Evolutionary conservation across 1,140 invertebrate species (phyloP), one percentile per base, ranked within the genome.

Genomic region (Drosophila santomea): DNA sequence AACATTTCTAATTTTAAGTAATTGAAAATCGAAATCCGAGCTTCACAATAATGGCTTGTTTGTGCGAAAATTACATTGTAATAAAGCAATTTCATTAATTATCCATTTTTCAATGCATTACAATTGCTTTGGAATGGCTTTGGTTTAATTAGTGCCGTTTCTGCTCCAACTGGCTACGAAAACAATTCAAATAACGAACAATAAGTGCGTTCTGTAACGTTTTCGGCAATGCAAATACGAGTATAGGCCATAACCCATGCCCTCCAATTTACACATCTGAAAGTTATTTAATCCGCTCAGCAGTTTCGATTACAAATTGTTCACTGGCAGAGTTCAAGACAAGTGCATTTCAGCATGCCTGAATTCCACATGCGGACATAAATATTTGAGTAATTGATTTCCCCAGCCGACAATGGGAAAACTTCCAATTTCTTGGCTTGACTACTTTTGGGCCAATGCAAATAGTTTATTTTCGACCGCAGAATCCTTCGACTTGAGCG

Each of bases 311-410:
- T 64, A 10, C 23, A 20, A 17, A n/a, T 67, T 44, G 38, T 15
- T 55, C 47, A 48, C 43, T 17, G 43, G 25, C 67, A 71, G 55
- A 41, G 36, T 71, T 39, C 35, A 67, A 50, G 44, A 50, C 52
- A 69, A 69, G 51, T 72, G 52, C 66, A 72, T 58, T 58, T 57
- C 66, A 28, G 48, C 48, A 51, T 35, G 28, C 0, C 28, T 25
- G 35, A 44, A 71, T n/a, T 23, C 12, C 51, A 11, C 38, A 39
- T 57, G 35, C 36, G 50, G 35, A 11, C 20, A 48, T 71, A 71
- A 71, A 72, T 71, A 50, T 57, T 71, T 71, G 43, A 71, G 35
- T 69, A 71, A 71, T 71, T 71, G 68, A 72, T 72, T 72, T 72
- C 68, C 68, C 68, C 15, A 32, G 68, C 50, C 56, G 68, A 50